Evolutionary conservation across 1,140 invertebrate species (phyloP).

Genomic region (Panagrolaimus sp.): DNA sequence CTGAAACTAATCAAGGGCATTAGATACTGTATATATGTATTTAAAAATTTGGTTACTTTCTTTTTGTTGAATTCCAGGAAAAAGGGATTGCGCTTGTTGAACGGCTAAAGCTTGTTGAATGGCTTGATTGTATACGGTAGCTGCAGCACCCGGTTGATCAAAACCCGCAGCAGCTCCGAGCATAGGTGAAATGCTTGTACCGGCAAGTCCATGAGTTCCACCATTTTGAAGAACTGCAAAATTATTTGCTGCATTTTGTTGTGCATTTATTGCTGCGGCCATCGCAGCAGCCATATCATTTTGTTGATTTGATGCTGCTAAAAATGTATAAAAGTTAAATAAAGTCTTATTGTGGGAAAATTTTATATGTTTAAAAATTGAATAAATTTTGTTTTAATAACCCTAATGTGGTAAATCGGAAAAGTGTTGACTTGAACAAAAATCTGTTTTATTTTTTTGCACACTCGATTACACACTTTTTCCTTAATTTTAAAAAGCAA

Average conservation of each 20-base stretch:
- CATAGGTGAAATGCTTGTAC: not conserved
- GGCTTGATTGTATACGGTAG: slow-evolving; percentile 71
- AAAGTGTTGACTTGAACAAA: too few relatives aligned
- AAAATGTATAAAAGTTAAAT: too few relatives aligned
- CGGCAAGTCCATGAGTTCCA: not conserved
- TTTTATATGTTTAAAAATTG: too few relatives aligned
- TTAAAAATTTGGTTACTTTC: not conserved
- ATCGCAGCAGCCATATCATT: slow-evolving; percentile 13
- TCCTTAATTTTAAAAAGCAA: too few relatives aligned
- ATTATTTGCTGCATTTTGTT: not conserved
- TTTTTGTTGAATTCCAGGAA: slow-evolving; percentile 64
- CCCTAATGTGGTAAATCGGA: too few relatives aligned
- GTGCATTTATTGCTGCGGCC: not conserved
- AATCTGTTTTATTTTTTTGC: too few relatives aligned
- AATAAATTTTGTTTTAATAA: too few relatives aligned
- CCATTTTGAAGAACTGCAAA: not conserved
- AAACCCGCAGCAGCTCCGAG: not conserved
- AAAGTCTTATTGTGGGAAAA: too few relatives aligned
- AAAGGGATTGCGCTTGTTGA: slow-evolving; percentile 75
- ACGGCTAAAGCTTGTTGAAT: slow-evolving; percentile 82
- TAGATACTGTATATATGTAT: not conserved
- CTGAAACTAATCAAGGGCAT: slow-evolving; percentile 26
- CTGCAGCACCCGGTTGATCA: not conserved
- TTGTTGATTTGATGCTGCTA: not conserved
- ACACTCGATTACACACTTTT: too few relatives aligned